phyloP scores from a whole-genome alignment of 2,797 vertebrate species.

The Thalassophryne amazonica region DNA sequence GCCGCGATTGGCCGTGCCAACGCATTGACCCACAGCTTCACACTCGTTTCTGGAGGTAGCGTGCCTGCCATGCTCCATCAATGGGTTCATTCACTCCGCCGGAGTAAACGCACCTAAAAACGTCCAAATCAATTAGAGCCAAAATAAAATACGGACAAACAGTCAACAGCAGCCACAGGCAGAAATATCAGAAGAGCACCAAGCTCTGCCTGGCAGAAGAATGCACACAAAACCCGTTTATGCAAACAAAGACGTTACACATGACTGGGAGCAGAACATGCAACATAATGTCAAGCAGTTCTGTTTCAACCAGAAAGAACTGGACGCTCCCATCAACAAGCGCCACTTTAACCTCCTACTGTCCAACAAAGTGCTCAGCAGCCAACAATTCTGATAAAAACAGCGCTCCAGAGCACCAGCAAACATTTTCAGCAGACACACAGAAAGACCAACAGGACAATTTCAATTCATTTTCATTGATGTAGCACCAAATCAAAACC shows the following conservation, averaged over 20 bases:
- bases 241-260: constrained; percentile 30
- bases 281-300: constrained; percentile 22
- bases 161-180: constrained; percentile 24
- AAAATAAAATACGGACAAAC: constrained; percentile 31
- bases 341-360: no score
- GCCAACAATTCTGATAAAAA: no score
- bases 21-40: constrained; percentile 48
- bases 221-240: neutral
- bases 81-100: constrained; percentile 57
- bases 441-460: no score
- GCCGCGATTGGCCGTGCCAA: constrained; percentile 36
- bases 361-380: no score
- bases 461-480: no score
- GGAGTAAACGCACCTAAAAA: constrained; percentile 33
- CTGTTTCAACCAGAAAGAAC: neutral
- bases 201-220: neutral
- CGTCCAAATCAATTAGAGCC: constrained; percentile 35
- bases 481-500: no score
- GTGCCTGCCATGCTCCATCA: constrained; percentile 46
- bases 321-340: neutral
- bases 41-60: constrained; percentile 39
- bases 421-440: no score
- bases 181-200: constrained; percentile 17
- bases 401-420: no score
- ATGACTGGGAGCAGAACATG: constrained; percentile 4